A percentile compares a stretch with the other conserved stretches of the same genome.
phyloP scores from a whole-genome alignment of 2,113 vertebrate genomes.

The human (Homo sapiens) region DNA sequence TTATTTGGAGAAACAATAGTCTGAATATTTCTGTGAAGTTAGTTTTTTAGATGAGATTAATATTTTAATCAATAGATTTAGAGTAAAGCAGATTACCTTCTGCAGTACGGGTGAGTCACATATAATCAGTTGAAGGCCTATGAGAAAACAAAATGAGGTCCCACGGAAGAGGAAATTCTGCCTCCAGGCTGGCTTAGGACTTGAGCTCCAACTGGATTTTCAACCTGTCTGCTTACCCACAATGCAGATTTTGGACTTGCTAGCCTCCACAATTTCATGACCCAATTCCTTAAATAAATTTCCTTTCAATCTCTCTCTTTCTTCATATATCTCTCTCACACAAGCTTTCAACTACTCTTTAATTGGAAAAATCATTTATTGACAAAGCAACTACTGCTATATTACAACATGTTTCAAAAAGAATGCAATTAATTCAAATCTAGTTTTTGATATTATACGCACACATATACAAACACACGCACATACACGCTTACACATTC shows the following conservation, averaged over 20 bases:
- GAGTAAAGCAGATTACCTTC: not conserved
- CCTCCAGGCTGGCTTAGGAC: not conserved
- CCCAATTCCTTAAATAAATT: not conserved
- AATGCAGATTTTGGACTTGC: not conserved
- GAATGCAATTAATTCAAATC: too few species aligned
- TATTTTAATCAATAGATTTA: not conserved
- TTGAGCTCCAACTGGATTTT: not conserved
- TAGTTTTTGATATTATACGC: too few species aligned
- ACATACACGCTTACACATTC: fast-evolving
- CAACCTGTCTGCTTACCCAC: not conserved
- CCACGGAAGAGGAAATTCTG: not conserved
- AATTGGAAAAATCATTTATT: too few species aligned
- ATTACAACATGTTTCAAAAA: too few species aligned
- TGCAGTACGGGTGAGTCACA: not conserved
- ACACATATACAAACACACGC: not conserved
- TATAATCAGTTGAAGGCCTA: not conserved
- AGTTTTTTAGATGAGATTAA: not conserved
- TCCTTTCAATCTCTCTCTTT: not conserved
- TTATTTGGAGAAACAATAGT: not conserved
- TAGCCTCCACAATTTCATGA: not conserved
- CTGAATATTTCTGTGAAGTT: not conserved
- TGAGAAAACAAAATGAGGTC: not conserved
- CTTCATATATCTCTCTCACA: not conserved
- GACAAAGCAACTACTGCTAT: too few species aligned
- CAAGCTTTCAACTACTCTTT: too few species aligned